Evolutionary conservation across 2,888 invertebrate genomes (phyloP).

Genomic region (Tiliacea aurago): DNA sequence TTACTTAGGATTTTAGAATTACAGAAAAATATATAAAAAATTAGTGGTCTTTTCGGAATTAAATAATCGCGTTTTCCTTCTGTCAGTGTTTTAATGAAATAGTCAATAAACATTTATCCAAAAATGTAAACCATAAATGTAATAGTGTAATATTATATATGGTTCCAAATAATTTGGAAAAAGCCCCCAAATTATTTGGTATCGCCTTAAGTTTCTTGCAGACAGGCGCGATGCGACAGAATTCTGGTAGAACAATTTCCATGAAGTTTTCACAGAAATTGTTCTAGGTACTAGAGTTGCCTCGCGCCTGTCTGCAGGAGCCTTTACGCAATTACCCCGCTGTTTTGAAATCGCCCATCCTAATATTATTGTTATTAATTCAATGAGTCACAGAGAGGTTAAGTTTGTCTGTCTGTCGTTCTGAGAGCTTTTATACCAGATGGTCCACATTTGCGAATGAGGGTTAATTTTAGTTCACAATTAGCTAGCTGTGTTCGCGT

Average conservation of each 20-base stretch:
- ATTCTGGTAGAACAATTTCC: not conserved
- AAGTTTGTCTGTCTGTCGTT: conserved; percentile 39
- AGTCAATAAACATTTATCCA: too few species aligned
- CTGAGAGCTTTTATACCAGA: conserved; percentile 63
- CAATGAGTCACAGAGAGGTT: conserved; percentile 54
- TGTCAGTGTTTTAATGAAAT: too few species aligned
- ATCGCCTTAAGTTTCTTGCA: too few species aligned
- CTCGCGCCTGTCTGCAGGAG: not conserved
- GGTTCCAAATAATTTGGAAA: too few species aligned
- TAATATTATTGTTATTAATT: conserved; percentile 21
- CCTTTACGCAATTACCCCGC: not conserved
- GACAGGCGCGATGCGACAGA: not conserved
- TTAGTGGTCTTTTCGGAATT: too few species aligned
- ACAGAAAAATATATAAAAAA: too few species aligned
- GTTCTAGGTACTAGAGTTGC: not conserved
- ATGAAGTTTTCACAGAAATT: not conserved
- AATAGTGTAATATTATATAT: too few species aligned
- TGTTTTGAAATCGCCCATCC: not conserved
- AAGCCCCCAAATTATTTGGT: too few species aligned
- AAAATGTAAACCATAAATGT: too few species aligned
- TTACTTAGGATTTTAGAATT: too few species aligned
- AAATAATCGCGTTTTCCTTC: too few species aligned
- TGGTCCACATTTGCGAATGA: conserved; percentile 63
- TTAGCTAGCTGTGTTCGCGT: conserved; percentile 24
- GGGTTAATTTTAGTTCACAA: conserved; percentile 66